These are phyloP conservation scores for Turdus rufiventris DNA, from an alignment of 2,113 vertebrate species.

Conservation along the genomic window DNA sequence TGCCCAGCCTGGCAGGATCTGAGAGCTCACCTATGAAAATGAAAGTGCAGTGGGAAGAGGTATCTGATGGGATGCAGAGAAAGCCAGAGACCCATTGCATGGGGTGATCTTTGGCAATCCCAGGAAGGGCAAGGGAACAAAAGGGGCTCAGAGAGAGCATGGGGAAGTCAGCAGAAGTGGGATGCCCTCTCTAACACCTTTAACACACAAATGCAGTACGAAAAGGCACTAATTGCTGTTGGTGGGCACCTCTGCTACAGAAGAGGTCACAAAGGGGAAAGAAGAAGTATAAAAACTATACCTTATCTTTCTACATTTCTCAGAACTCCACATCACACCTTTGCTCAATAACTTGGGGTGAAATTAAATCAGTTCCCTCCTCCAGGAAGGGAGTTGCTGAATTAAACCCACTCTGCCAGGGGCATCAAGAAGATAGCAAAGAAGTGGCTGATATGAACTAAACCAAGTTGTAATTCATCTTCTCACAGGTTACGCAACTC, in stretches of 20 bases:
- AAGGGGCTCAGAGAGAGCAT: not conserved
- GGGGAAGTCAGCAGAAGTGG: not conserved
- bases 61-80: not conserved
- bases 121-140: not conserved
- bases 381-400: not conserved
- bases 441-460: not conserved
- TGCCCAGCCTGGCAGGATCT: rapidly evolving
- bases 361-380: not conserved
- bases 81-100: not conserved
- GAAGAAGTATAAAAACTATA: not conserved
- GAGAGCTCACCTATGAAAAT: not conserved
- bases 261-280: not conserved
- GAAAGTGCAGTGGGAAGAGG: not conserved
- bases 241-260: not conserved
- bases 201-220: not conserved
- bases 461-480: not conserved
- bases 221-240: not conserved
- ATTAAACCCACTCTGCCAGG: not conserved
- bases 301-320: not conserved
- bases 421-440: not conserved
- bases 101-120: not conserved
- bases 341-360: not conserved
- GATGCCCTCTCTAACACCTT: not conserved
- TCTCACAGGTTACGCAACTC: not conserved
- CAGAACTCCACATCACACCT: not conserved